A percentile compares a stretch with the other conserved stretches of the same genome.
phyloP scores from a whole-genome alignment of 2,797 vertebrate species.

The Hemibagrus guttatus region DNA sequence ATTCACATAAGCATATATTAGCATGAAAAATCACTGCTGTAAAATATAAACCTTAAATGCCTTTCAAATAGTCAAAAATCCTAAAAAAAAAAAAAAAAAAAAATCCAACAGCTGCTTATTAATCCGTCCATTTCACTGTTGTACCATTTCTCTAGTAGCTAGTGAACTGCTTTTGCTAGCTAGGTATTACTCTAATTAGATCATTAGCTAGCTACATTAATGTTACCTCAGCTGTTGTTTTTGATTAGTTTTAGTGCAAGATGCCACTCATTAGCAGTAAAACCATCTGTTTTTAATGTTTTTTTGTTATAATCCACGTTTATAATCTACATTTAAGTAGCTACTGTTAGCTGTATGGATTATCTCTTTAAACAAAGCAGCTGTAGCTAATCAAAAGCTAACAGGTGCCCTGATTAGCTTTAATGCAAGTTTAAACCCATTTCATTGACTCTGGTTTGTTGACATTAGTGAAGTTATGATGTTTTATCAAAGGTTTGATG shows the following conservation, averaged over 20 bases:
- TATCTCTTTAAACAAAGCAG: background rate
- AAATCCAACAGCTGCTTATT: background rate
- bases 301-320: background rate
- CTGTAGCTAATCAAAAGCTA: background rate
- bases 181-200: background rate
- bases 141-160: background rate
- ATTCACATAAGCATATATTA: background rate
- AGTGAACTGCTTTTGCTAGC: background rate
- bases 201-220: background rate
- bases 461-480: background rate
- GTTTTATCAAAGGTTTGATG: background rate
- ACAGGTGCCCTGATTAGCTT: background rate
- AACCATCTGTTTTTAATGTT: background rate
- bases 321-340: background rate
- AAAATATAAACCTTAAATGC: background rate
- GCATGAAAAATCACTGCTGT: background rate
- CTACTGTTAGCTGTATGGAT: background rate
- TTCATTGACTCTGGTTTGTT: background rate
- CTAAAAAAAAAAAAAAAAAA: too few relatives aligned
- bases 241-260: background rate
- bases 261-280: background rate
- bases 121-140: background rate
- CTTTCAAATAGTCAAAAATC: background rate
- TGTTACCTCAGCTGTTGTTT: background rate
- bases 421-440: background rate